phyloP scores from a whole-genome alignment of 2,888 invertebrate genomes.

The Drosophila trichaetosa region DNA sequence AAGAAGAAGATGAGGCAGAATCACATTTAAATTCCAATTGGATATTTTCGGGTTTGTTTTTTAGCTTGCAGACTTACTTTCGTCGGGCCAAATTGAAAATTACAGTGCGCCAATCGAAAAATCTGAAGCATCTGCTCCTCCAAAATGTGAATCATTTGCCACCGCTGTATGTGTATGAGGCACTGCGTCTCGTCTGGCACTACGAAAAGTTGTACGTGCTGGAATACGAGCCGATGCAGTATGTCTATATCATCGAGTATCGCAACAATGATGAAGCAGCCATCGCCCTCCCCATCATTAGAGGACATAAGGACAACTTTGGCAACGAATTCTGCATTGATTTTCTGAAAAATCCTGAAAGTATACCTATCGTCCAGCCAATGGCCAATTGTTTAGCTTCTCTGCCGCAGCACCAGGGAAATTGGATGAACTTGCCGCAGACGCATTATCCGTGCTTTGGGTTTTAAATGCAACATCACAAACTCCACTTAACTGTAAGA shows the following conservation, averaged over 20 bases:
- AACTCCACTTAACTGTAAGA: neutral
- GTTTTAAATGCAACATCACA: slow-evolving; percentile 19
- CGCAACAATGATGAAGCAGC: slow-evolving; percentile 77
- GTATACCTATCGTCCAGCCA: fast-evolving
- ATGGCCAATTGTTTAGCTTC: slow-evolving; percentile 21
- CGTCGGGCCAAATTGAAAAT: slow-evolving; percentile 22
- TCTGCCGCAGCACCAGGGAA: neutral
- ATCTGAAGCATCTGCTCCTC: slow-evolving; percentile 65
- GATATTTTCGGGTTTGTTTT: neutral
- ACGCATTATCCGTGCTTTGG: slow-evolving; percentile 33
- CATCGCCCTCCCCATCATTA: slow-evolving; percentile 54
- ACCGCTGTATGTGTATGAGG: slow-evolving; percentile 61
- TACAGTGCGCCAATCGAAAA: slow-evolving; percentile 65
- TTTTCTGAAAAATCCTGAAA: slow-evolving; percentile 28
- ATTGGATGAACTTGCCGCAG: neutral
- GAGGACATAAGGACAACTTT: slow-evolving; percentile 7
- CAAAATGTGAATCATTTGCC: slow-evolving; percentile 18
- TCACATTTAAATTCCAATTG: neutral
- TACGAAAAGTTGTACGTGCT: slow-evolving; percentile 63
- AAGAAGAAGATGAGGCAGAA: neutral
- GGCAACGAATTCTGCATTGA: slow-evolving; percentile 26
- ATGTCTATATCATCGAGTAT: slow-evolving; percentile 70
- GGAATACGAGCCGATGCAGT: slow-evolving; percentile 39
- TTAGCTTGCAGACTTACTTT: slow-evolving; percentile 58
- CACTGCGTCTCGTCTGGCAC: slow-evolving; percentile 42